Evolutionary conservation across 2,797 vertebrate species (phyloP).

Genomic region (Okamejei kenojei): DNA sequence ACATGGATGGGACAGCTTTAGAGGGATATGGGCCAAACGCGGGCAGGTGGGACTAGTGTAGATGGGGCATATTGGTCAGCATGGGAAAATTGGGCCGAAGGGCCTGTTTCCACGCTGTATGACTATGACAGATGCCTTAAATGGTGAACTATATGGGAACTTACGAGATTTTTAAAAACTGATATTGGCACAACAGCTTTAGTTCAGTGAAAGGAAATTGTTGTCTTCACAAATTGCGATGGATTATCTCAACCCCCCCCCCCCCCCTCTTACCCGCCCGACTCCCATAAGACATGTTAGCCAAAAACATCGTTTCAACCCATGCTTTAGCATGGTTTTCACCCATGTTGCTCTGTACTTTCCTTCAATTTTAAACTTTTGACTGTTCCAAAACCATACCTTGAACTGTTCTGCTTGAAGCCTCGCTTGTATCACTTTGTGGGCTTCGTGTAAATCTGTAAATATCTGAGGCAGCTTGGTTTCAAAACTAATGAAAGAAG

Average conservation of each 20-base stretch:
- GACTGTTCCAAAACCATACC: constrained; percentile 49
- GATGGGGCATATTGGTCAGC: too few species aligned
- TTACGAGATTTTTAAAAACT: background rate
- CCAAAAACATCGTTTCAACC: background rate
- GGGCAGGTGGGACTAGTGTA: too few species aligned
- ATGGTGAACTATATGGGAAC: background rate
- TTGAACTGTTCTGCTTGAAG: constrained; percentile 73
- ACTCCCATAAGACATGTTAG: too few species aligned
- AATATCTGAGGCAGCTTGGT: constrained; percentile 65
- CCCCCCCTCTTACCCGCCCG: too few species aligned
- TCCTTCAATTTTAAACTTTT: background rate
- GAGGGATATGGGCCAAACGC: too few species aligned
- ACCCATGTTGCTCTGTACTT: background rate
- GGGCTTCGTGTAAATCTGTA: constrained; percentile 58
- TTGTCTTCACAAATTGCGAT: background rate
- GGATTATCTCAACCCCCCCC: too few species aligned
- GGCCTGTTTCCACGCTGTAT: too few species aligned
- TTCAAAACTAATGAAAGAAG: constrained; percentile 60
- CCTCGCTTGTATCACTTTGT: constrained; percentile 67
- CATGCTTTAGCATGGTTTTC: background rate
- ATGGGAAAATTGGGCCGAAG: too few species aligned
- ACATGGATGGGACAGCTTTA: too few species aligned
- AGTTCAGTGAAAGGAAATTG: background rate
- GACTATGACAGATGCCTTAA: background rate
- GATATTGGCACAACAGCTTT: background rate